Conservation (phyloP, 1,140 invertebrate genomes). For the Potamilus streckersoni region DNA sequence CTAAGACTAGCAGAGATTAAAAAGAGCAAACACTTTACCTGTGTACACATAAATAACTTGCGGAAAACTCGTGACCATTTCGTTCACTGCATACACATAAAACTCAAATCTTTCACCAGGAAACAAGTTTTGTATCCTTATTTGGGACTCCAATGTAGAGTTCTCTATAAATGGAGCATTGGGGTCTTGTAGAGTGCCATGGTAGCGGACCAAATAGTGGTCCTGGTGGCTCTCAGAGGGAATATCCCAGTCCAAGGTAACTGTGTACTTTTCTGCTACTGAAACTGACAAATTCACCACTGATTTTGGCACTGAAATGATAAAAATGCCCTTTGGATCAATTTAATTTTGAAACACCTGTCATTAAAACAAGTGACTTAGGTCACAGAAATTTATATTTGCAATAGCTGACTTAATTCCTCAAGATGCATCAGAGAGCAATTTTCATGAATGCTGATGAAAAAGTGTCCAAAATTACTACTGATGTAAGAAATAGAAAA, state of each 20-base stretch:
- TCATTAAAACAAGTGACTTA: no score
- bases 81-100: conserved; percentile 19
- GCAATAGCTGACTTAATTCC: no score
- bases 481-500: no score
- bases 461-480: no score
- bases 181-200: conserved; percentile 17
- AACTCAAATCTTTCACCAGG: conserved; percentile 31
- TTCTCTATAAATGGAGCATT: conserved; percentile 23
- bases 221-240: conserved; percentile 10
- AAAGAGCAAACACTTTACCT: no score
- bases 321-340: not conserved
- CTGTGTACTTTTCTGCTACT: not conserved
- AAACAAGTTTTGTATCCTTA: conserved; percentile 18
- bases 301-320: conserved; percentile 22
- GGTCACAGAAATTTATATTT: no score
- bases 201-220: conserved; percentile 15
- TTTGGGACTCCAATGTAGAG: conserved; percentile 17
- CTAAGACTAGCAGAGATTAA: no score
- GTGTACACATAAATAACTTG: no score
- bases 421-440: no score
- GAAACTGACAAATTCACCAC: conserved; percentile 10
- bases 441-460: no score
- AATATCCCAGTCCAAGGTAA: conserved; percentile 17
- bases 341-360: no score
- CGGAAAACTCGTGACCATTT: conserved; percentile 2